Conservation (phyloP, 1,140 invertebrate species). For the Zeugodacus cucurbitae region DNA sequence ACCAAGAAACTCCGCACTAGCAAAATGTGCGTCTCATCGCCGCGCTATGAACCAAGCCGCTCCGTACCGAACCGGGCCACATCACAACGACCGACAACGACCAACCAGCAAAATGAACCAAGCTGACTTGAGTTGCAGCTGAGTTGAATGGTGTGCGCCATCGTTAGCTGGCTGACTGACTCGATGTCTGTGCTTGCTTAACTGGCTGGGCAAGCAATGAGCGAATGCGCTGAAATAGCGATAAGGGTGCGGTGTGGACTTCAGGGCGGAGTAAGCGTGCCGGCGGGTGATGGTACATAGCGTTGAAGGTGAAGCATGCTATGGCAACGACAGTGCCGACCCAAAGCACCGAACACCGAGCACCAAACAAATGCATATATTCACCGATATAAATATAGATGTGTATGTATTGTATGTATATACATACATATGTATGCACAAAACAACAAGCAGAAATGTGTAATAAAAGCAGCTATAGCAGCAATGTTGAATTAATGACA, state of each 20-base stretch:
- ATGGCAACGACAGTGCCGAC: background rate
- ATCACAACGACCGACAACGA: conserved; percentile 6
- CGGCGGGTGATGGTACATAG: background rate
- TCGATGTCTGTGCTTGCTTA: background rate
- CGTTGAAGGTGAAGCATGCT: conserved; percentile 22
- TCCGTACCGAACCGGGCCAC: background rate
- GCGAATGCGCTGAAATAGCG: background rate
- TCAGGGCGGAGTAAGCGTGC: background rate
- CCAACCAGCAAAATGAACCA: background rate
- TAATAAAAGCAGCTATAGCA: conserved; percentile 39
- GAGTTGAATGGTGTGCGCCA: conserved; percentile 8
- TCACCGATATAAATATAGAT: background rate
- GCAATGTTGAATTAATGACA: conserved; percentile 26
- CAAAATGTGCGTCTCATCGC: background rate
- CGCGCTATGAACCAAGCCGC: background rate
- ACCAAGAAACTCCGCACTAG: conserved; percentile 9
- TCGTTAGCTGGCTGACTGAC: background rate
- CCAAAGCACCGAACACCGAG: background rate
- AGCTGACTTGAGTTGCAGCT: background rate
- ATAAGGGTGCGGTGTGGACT: background rate
- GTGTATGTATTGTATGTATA: background rate
- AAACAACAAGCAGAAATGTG: conserved; percentile 20
- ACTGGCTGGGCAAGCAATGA: background rate
- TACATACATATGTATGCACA: background rate
- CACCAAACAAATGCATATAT: background rate